Conservation (phyloP, 2,888 invertebrate species). For the Aphidius colemani region DNA sequence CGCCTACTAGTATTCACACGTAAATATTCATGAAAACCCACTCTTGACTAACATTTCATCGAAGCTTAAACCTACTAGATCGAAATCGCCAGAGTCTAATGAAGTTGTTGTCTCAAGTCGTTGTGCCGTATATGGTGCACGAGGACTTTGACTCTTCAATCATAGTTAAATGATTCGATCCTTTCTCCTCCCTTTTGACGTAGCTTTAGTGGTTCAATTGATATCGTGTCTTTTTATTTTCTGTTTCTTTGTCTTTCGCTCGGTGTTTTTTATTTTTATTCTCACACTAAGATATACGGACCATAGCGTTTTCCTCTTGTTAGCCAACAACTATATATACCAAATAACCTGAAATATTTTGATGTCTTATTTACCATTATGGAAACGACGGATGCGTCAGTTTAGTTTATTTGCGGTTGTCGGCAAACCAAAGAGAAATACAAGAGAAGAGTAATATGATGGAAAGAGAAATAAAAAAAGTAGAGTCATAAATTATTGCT, state of each 20-base stretch:
- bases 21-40: conserved; percentile 54
- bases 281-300: not conserved
- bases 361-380: conserved; percentile 54
- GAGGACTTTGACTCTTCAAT: conserved; percentile 30
- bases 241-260: conserved; percentile 21
- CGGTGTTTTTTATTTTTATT: conserved; percentile 19
- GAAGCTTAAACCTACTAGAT: conserved; percentile 15
- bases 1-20: conserved; percentile 22
- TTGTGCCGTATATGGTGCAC: conserved; percentile 30
- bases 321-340: conserved; percentile 5
- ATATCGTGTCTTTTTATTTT: conserved; percentile 19
- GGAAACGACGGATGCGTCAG: conserved; percentile 41
- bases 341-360: conserved; percentile 47
- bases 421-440: conserved; percentile 39
- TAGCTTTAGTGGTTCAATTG: conserved; percentile 18
- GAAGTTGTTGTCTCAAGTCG: conserved; percentile 56
- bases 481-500: conserved; percentile 33
- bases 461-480: conserved; percentile 26
- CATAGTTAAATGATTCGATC: conserved; percentile 37
- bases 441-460: conserved; percentile 38
- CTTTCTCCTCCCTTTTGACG: conserved; percentile 35
- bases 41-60: conserved; percentile 16
- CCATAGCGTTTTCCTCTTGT: conserved; percentile 7
- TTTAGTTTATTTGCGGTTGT: conserved; percentile 48
- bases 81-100: conserved; percentile 47